Base-by-base conservation (phyloP, 2,797 vertebrate species). In the Mergus octosetaceus region DNA sequence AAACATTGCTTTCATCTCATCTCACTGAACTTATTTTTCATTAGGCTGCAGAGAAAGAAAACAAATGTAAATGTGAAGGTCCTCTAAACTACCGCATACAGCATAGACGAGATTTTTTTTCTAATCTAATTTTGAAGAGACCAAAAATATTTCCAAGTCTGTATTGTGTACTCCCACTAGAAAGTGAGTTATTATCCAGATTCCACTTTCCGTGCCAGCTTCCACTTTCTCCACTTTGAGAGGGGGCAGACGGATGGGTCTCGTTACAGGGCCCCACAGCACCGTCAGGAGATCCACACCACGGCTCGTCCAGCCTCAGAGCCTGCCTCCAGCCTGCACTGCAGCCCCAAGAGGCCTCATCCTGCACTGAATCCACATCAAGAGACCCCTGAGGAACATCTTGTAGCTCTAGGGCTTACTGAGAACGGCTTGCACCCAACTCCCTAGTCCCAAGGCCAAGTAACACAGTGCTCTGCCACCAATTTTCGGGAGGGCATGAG, bases 1-100 rank as follows among this genome's bases (percentile, higher is more conserved):
- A 87, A 87, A 19, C 75, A 95, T 36, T 93, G 22, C 21, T 92
- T 89, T 62, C 62, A 43, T 90, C 66, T 93, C 77, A 75, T 64
- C 47, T 66, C 72, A 19, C 47, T 73, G 7, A 39, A 58, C 43
- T 72, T 73, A 25, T 43, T 86, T 82, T 69, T n/a, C 49, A 54
- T 13, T 76, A 83, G 15, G 56, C 28, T 85, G 58, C 60, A 89
- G 77, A 82, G 54, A 78, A 83, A 94, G 58, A 77, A 94, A 88
- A 85, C 43, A 96, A 89, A 85, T 47, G 2, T 58, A 83, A 89
- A 28, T 22, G 14, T 32, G 22, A 92, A n/a, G 17, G 28, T 25
- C 54, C 39, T 95, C 77, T 64, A 68, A 88, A 93, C 41, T 79
- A 75, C 43, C 66, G 25, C 28, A 74, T 20, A 53, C n/a, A 92